Percentiles rank a stretch among this genome's conserved stretches.
Conservation (phyloP, 2,113 vertebrate species). For the Dasypus novemcinctus region DNA sequence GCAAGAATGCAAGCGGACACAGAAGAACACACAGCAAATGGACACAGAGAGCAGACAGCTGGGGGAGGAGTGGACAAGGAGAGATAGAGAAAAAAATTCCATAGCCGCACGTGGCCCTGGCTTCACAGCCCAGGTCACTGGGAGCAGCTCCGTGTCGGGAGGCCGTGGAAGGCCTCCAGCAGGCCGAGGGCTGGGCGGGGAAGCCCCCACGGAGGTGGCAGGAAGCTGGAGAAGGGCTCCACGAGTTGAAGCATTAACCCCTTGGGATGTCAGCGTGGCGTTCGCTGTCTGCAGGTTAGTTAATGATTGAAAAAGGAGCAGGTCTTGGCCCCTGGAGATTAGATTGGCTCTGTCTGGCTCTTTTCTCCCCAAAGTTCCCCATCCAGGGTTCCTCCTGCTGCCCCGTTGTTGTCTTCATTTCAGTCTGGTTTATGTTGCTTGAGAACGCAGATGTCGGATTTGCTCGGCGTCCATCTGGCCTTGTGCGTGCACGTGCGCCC, state of each 20-base stretch:
- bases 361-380: background rate
- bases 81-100: too few species aligned
- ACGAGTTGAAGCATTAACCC: background rate
- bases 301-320: background rate
- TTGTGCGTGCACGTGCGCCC: rapidly evolving
- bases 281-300: background rate
- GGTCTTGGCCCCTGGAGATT: background rate
- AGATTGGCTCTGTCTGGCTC: background rate
- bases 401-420: background rate
- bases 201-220: too few species aligned
- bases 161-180: background rate
- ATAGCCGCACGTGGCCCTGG: background rate
- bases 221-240: background rate
- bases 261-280: too few species aligned
- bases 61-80: too few species aligned
- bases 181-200: background rate
- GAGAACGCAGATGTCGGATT: background rate
- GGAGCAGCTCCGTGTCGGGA: background rate
- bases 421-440: background rate
- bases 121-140: background rate
- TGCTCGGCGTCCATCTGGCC: rapidly evolving
- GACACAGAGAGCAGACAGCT: too few species aligned
- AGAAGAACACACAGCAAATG: too few species aligned
- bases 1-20: too few species aligned
- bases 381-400: rapidly evolving